phyloP scores from a whole-genome alignment of 2,797 vertebrate genomes.

The Crocidura indochinensis region DNA sequence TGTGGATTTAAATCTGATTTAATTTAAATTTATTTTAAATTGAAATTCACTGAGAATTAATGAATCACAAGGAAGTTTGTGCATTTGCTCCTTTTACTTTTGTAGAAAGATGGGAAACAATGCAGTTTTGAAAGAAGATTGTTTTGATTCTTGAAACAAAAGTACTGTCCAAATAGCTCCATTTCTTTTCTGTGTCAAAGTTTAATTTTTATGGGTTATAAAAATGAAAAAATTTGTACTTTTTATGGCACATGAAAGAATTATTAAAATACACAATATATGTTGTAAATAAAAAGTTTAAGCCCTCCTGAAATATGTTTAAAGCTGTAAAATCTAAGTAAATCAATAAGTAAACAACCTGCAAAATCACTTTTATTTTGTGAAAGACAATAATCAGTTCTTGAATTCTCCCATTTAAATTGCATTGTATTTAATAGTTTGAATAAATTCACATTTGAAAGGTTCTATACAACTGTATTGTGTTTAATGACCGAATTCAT shows the following conservation, averaged over 20 bases:
- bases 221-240: constrained; percentile 4
- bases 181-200: constrained; percentile 60
- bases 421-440: constrained; percentile 63
- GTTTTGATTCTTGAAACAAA: constrained; percentile 57
- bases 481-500: constrained; percentile 60
- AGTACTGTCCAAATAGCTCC: constrained; percentile 24
- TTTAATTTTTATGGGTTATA: constrained; percentile 56
- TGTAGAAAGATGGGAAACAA: not conserved
- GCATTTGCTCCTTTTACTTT: constrained; percentile 49
- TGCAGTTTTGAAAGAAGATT: constrained; percentile 15
- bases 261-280: constrained; percentile 15
- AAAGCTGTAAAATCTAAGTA: constrained; percentile 54
- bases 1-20: too few relatives aligned
- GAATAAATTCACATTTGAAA: constrained; percentile 63
- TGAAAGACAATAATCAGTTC: constrained; percentile 56
- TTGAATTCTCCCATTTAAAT: constrained; percentile 41
- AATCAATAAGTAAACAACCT: constrained; percentile 51
- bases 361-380: constrained; percentile 64
- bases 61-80: not conserved
- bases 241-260: constrained; percentile 61
- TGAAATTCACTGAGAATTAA: not conserved
- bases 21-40: constrained; percentile 1
- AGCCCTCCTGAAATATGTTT: constrained; percentile 48
- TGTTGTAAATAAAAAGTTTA: constrained; percentile 38
- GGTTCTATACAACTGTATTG: constrained; percentile 60